A percentile compares a stretch with the other conserved stretches of the same genome.
phyloP scores from a whole-genome alignment of 2,888 invertebrate species.

The Dolomedes plantarius region DNA sequence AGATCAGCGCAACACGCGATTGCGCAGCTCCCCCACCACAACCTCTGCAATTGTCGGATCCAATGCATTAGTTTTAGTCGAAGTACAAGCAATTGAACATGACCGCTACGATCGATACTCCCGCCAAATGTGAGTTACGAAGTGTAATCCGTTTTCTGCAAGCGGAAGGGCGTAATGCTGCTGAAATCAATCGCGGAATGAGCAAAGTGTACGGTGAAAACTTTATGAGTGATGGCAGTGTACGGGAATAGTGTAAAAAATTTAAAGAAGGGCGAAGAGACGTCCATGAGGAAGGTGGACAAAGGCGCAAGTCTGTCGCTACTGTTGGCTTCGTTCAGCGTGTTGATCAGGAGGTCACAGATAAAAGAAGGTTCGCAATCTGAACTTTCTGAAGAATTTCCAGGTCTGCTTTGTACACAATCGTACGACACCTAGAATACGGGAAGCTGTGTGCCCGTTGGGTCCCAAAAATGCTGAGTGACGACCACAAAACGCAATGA shows the following conservation, averaged over 20 bases:
- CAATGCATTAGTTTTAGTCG: neutral
- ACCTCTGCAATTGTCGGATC: neutral
- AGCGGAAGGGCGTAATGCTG: neutral
- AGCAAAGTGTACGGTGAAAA: neutral
- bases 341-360: no score
- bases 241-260: neutral
- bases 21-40: neutral
- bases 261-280: neutral
- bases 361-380: no score
- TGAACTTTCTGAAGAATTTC: no score
- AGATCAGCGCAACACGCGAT: neutral
- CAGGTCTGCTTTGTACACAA: no score
- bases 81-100: neutral
- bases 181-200: neutral
- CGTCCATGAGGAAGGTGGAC: slow-evolving; percentile 18
- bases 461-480: no score
- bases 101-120: neutral
- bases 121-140: neutral
- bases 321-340: no score
- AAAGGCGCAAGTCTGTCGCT: no score
- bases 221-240: neutral
- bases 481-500: no score
- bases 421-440: no score
- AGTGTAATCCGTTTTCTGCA: slow-evolving; percentile 6
- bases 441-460: no score